These are phyloP conservation scores for Euproctis similis DNA, from an alignment of 2,888 invertebrate species.

Conservation along the genomic window DNA sequence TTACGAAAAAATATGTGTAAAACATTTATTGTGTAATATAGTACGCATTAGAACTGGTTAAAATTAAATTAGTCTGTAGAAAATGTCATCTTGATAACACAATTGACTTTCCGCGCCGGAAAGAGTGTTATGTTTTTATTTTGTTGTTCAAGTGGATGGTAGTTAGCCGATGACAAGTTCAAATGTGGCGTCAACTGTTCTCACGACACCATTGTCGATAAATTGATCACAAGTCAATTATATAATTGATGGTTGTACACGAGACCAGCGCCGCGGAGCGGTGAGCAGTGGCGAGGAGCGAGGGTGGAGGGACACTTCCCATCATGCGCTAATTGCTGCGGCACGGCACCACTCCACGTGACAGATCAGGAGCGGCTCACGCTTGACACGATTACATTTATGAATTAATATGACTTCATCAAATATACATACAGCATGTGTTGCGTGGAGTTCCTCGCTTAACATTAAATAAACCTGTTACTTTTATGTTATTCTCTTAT, in stretches of 20 bases:
- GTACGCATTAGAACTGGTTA: no score
- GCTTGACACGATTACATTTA: constrained; percentile 24
- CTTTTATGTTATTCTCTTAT: no score
- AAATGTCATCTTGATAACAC: no score
- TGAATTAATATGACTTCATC: no score
- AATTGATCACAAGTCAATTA: constrained; percentile 53
- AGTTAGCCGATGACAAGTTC: background rate
- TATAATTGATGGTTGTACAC: constrained; percentile 45
- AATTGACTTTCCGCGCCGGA: no score
- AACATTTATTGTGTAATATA: background rate
- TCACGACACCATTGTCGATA: constrained; percentile 18
- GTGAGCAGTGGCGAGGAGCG: constrained; percentile 1
- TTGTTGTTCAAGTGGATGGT: no score
- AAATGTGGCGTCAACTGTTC: constrained; percentile 4
- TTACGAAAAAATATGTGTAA: background rate
- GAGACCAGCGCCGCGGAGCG: constrained; percentile 2
- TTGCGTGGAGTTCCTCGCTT: no score
- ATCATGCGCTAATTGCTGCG: constrained; percentile 29
- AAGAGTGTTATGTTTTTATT: no score
- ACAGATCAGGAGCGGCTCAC: constrained; percentile 22
- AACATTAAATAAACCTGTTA: no score
- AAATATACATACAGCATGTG: no score
- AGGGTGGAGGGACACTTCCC: background rate
- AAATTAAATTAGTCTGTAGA: no score
- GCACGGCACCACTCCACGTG: constrained; percentile 26